Conservation (phyloP, 2,888 invertebrate genomes). For the Trissonchulus latispiculum region DNA sequence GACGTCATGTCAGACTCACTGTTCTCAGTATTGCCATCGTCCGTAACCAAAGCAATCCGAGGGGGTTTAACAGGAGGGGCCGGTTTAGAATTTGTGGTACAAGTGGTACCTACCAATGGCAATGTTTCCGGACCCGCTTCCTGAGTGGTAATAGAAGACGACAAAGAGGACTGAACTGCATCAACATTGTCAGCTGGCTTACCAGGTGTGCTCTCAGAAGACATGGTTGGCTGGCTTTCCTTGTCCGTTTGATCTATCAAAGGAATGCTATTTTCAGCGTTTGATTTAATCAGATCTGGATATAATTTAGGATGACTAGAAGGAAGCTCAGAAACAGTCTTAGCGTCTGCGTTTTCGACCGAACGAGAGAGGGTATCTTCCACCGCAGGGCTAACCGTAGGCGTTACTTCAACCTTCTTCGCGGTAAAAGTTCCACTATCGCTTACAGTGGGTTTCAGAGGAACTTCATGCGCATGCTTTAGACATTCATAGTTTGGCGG, state of each 20-base stretch:
- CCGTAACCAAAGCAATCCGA: background rate
- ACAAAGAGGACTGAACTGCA: background rate
- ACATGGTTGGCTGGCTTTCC: background rate
- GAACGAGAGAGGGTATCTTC: background rate
- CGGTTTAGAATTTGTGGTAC: too few relatives aligned
- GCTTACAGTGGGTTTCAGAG: conserved; percentile 2
- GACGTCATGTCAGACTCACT: background rate
- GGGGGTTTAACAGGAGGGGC: too few relatives aligned
- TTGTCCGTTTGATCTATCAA: background rate
- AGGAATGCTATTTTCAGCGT: background rate
- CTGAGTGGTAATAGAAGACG: background rate
- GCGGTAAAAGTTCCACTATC: background rate
- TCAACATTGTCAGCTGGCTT: background rate
- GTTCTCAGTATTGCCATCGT: background rate
- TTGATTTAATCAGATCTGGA: too few relatives aligned
- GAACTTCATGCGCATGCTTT: conserved; percentile 14
- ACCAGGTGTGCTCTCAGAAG: background rate
- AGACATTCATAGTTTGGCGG: conserved; percentile 9
- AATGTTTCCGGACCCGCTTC: background rate
- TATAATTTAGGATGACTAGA: too few relatives aligned
- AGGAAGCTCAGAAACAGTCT: background rate
- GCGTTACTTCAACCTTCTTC: background rate
- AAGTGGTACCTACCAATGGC: too few relatives aligned
- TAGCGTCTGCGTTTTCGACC: background rate
- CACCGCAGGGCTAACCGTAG: background rate